Percentiles rank a stretch among this genome's conserved stretches.
Conservation (phyloP, 2,113 vertebrate species). For the Chloropsis cyanopogon region DNA sequence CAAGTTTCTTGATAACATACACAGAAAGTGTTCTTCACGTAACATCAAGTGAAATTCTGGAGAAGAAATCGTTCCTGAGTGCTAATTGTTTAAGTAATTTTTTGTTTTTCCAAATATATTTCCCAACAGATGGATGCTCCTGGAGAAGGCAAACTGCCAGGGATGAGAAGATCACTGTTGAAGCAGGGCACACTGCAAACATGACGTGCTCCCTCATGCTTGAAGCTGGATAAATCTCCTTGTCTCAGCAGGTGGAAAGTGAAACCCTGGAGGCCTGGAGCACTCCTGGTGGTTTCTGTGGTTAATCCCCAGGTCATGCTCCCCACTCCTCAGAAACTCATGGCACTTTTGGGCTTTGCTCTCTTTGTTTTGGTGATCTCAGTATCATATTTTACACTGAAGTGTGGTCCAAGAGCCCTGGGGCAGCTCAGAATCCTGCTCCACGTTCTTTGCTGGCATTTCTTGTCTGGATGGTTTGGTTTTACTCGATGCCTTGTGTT, state of each 20-base stretch:
- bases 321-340: not conserved
- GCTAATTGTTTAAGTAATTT: not conserved
- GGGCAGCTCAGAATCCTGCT: not conserved
- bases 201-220: not conserved
- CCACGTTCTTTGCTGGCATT: not conserved
- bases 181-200: not conserved
- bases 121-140: not conserved
- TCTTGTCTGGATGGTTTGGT: not conserved
- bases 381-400: not conserved
- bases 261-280: constrained; percentile 37
- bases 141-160: not conserved
- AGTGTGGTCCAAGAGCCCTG: not conserved
- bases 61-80: not conserved
- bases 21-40: not conserved
- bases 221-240: not conserved
- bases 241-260: constrained; percentile 47
- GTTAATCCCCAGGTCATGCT: constrained; percentile 42
- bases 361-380: not conserved
- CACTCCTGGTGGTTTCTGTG: constrained; percentile 66
- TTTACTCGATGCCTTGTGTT: not conserved
- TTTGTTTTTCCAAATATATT: not conserved
- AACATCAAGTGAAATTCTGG: not conserved
- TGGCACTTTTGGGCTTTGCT: not conserved
- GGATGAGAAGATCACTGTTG: constrained; percentile 16
- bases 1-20: not conserved